Conservation (phyloP, 1,140 invertebrate genomes). For the Aporrectodea caliginosa region DNA sequence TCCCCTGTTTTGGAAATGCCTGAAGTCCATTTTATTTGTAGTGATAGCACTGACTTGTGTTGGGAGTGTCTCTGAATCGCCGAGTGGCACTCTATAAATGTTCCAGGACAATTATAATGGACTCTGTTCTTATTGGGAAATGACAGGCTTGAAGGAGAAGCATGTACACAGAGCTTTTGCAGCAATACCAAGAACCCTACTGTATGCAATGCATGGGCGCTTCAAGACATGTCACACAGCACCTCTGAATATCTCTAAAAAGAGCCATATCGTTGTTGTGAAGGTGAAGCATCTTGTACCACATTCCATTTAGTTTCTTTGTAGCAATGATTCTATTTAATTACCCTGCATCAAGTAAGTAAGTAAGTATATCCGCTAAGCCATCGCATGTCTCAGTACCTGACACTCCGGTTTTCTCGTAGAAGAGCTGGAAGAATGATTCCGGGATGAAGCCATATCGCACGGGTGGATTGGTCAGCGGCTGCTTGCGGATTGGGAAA, state of each 20-base stretch:
- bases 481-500: conserved; percentile 66
- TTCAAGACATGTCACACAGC: too few species aligned
- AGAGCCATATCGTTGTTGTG: neutral
- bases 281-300: neutral
- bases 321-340: neutral
- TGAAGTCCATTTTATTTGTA: too few species aligned
- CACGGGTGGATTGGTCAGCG: conserved; percentile 68
- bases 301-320: neutral
- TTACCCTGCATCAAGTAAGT: neutral
- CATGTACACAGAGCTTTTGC: too few species aligned
- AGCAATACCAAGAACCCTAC: too few species aligned
- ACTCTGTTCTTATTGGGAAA: too few species aligned
- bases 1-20: too few species aligned
- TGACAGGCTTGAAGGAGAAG: too few species aligned
- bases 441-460: conserved; percentile 85
- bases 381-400: conserved; percentile 55
- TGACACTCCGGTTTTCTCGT: conserved; percentile 82
- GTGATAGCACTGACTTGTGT: too few species aligned
- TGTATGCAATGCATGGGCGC: too few species aligned
- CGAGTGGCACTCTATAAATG: too few species aligned
- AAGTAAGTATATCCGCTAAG: neutral
- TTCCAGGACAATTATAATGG: too few species aligned
- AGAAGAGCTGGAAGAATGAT: conserved; percentile 90
- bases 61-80: too few species aligned
- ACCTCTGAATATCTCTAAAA: neutral